Conservation (phyloP, 2,113 vertebrate genomes). For the Notothenia coriiceps region DNA sequence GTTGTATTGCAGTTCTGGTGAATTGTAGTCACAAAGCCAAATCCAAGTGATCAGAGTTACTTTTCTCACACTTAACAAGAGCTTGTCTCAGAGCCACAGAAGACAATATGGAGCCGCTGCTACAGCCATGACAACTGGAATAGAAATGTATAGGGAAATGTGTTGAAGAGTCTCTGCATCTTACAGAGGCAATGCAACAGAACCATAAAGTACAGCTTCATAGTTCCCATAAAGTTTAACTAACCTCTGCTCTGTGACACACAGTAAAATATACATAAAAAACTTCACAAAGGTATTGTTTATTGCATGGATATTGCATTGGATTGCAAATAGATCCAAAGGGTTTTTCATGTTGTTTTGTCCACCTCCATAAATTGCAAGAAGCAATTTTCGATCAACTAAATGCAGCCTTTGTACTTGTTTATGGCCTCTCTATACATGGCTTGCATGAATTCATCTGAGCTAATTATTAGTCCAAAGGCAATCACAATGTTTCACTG, state of each 20-base stretch:
- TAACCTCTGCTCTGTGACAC: slow-evolving; percentile 4
- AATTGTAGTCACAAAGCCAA: background rate
- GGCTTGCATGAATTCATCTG: slow-evolving; percentile 53
- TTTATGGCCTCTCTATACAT: slow-evolving; percentile 60
- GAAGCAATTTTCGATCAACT: slow-evolving; percentile 64
- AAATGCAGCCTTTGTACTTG: slow-evolving; percentile 67
- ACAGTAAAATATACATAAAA: slow-evolving; percentile 16
- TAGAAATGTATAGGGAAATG: background rate
- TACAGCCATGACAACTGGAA: background rate
- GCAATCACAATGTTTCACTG: slow-evolving; percentile 65
- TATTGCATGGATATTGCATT: slow-evolving; percentile 53
- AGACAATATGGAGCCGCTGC: background rate
- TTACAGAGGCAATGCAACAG: background rate
- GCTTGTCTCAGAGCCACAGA: background rate
- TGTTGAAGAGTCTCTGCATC: background rate
- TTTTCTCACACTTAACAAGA: background rate
- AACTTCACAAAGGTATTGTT: slow-evolving; percentile 31
- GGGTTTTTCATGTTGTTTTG: slow-evolving; percentile 33
- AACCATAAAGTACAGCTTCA: slow-evolving; percentile 2
- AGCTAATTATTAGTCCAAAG: slow-evolving; percentile 76
- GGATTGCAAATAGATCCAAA: slow-evolving; percentile 55
- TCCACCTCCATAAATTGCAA: slow-evolving; percentile 48
- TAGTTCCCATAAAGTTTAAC: slow-evolving; percentile 2
- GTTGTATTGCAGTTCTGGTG: background rate
- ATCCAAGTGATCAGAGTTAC: background rate